Evolutionary conservation across 2,888 invertebrate genomes (phyloP), one percentile per base, ranked within the genome.

Genomic region (Marronus borbonicus): DNA sequence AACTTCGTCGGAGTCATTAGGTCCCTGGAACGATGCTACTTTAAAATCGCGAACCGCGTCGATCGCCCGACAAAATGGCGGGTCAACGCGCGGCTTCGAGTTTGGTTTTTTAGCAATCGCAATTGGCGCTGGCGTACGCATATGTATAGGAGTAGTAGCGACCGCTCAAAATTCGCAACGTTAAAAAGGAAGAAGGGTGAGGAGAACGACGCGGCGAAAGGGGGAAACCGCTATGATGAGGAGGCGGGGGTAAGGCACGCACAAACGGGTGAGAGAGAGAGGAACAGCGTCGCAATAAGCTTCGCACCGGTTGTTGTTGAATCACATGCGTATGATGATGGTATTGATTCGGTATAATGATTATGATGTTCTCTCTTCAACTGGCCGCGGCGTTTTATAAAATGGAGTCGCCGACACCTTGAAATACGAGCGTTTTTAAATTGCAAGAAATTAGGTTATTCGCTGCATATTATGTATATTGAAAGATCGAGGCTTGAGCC

Each of bases 291-390:
- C 68, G 68, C 76, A 68, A 68, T 74, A 60, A 60, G 72, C 39
- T 20, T 20, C 52, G 14, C 55, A 58, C 55, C 55, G 20, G 44
- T 20, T 58, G 55, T 44, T 60, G 72, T 44, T 60, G 72, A 60
- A 74, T 74, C 72, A 74, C 72, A 60, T 60, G 72, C 72, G 62
- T 74, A 74, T 74, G 72, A 74, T 74, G 72, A 74, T 49, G 62
- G 77, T 77, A 77, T 77, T 72, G 77, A 77, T 77, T 77, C 77
- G 77, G 44, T 64, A 72, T 77, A 77, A 77, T 77, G 77, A 77
- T 72, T 74, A 74, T 74, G 72, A 74, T 60, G 72, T 55, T 72
- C 58, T 72, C 55, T 17, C 50, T 44, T 44, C 52, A 49, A 50
- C 64, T 52, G 14, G 14, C 49, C 66, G 66, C 49, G 14, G 65